Evolutionary conservation across 1,140 invertebrate species (phyloP), one percentile per base, ranked within the genome.

Genomic region (Spodoptera litura): DNA sequence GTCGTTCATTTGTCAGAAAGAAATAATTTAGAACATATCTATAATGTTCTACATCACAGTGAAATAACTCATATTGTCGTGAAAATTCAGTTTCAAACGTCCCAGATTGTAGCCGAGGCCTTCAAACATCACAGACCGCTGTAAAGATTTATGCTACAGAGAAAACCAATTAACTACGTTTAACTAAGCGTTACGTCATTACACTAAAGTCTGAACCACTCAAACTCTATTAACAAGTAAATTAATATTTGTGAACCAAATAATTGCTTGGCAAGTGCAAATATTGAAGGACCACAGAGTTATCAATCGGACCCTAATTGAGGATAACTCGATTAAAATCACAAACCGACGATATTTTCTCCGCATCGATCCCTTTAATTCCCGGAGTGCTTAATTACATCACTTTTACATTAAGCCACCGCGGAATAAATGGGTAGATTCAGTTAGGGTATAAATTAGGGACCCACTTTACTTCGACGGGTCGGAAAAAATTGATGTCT

Each of bases 241-340:
- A 64, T 64, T 64, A 64, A 20, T 49, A 64, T 64, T 64, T 64
- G 61, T 49, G 35, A 49, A 64, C 61, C n/a, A 64, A 64, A 64
- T 64, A 64, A 44, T 49, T 64, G 61, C 15, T 10, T 11, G 61
- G 20, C n/a, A 38, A 20, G 20, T 5, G 38, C 61, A 64, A 64
- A 44, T 64, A 59, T 58, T 58, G 8, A 27, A 59, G 25, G 11
- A 12, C 58, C 12, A 59, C 27, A 15, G 15, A 31, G 58, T 44
- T 20, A 49, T 64, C 15, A 64, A 9, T 31, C 38, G 31, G 12
- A 44, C 59, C 55, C 13, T 64, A 64, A 64, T 64, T 64, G n/a
- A 20, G 61, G 38, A 49, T 64, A 62, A 62, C 31, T 62, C 38
- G 38, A 38, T 64, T 64, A 64, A 49, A 49, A 64, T 64, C 38